Percentiles rank a stretch among this genome's conserved stretches.
Evolutionary conservation across 1,140 invertebrate species (phyloP).

Genomic region (Drosophila arawakana): DNA sequence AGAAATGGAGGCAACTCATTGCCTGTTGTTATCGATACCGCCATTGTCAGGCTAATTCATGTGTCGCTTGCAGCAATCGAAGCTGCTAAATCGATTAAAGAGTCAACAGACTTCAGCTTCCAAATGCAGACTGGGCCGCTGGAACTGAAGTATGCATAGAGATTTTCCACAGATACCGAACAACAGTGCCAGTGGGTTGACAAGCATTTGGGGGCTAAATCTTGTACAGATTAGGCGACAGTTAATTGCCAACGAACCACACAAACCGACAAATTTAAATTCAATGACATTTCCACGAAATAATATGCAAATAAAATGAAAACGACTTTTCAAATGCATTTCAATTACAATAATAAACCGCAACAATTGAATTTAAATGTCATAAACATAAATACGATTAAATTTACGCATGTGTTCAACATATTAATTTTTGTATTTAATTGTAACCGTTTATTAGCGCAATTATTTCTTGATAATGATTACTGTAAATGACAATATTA

Average conservation of each 20-base stretch:
- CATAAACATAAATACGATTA: slow-evolving; percentile 26
- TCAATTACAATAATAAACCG: slow-evolving; percentile 61
- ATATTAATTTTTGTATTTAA: slow-evolving; percentile 1
- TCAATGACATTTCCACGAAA: slow-evolving; percentile 41
- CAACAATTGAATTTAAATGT: slow-evolving; percentile 59
- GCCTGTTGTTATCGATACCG: slow-evolving; percentile 51
- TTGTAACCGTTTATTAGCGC: slow-evolving; percentile 18
- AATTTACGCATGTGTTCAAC: slow-evolving; percentile 6
- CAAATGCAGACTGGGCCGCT: slow-evolving; percentile 35
- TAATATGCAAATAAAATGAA: slow-evolving; percentile 9
- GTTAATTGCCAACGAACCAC: slow-evolving; percentile 25
- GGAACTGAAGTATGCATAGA: slow-evolving; percentile 43
- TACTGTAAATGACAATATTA: slow-evolving; percentile 62
- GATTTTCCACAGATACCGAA: neutral
- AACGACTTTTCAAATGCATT: slow-evolving; percentile 51
- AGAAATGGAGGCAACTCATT: neutral
- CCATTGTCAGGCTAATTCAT: slow-evolving; percentile 79
- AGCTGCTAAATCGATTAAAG: slow-evolving; percentile 76
- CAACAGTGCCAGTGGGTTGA: neutral
- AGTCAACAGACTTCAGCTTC: slow-evolving; percentile 60
- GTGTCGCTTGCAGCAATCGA: slow-evolving; percentile 73
- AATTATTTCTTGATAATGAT: slow-evolving; percentile 31
- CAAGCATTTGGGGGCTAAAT: slow-evolving; percentile 4
- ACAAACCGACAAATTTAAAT: neutral
- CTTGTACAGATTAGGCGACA: slow-evolving; percentile 32